Evolutionary conservation across 2,888 invertebrate genomes (phyloP), one percentile per base, ranked within the genome.

Genomic region (Orthosia cruda): DNA sequence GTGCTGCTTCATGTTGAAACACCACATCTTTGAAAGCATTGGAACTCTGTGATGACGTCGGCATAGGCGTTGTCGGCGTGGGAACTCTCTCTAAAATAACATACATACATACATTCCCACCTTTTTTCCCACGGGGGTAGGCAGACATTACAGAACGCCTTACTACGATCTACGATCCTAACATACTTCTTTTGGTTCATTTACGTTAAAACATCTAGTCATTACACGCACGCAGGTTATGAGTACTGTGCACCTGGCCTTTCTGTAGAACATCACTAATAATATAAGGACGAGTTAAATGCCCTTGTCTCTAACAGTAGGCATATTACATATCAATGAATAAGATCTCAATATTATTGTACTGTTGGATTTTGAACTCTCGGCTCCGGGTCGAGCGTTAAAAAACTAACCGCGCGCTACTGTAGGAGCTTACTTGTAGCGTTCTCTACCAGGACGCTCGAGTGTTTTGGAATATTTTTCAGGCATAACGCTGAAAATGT

Each of bases 1-100:
- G 85, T 2, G 95, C 94, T 0, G 93, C 93, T 64, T 93, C 91
- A 54, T 94, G 93, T 85, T 90, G 87, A 63, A 81, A 84, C 80
- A 94, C 79, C 83, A 93, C 90, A 55, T 90, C 87, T 55, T 94
- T 91, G 76, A 94, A 96, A 54, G 86, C 84, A 16, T 73, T 80
- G 3, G 50, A 32, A 0, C 4, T 13, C 63, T 49, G 72, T 49
- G 64, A 57, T 16, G 59, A 40, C 2, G 47, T 49, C 7, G 47
- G 63, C 20, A n/a, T 26, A 13, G 55, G 16, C 4, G 23, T 23
- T 11, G 63, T n/a, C 0, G 23, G 47, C 23, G n/a, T 58, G n/a
- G 52, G 20, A 52, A 40, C 20, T 64, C n/a, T 12, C 18, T 64
- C 77, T 77, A 45, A 50, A 80, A 40, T 7, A 40, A 40, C 1